Evolutionary conservation across 2,888 invertebrate genomes (phyloP).

Genomic region (Neocrepidodera transversa): DNA sequence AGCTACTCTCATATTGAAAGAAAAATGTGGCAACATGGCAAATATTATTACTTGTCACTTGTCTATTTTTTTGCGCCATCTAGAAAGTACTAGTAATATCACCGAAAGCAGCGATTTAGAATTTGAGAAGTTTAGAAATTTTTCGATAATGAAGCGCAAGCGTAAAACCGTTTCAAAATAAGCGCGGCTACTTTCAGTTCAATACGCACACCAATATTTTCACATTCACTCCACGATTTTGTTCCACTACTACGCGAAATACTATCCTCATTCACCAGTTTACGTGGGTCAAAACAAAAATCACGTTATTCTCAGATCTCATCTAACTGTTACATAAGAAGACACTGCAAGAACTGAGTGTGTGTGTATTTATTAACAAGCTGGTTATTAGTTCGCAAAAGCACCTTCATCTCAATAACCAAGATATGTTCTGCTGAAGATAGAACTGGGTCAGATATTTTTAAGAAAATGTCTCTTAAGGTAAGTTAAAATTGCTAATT

Average conservation of each 20-base stretch:
- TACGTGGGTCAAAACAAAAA: constrained; percentile 24
- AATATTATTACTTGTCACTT: no score
- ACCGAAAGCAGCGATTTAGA: background rate
- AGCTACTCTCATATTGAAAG: no score
- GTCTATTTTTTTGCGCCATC: no score
- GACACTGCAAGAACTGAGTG: constrained; percentile 17
- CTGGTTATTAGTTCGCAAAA: constrained; percentile 4
- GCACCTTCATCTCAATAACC: background rate
- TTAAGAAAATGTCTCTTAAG: constrained; percentile 32
- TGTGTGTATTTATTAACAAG: background rate
- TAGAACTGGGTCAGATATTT: constrained; percentile 24
- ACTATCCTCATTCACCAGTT: constrained; percentile 30
- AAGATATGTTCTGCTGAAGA: constrained; percentile 19
- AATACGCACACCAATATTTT: constrained; percentile 32
- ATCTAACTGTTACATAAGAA: constrained; percentile 33
- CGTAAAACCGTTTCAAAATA: constrained; percentile 35
- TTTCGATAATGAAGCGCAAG: constrained; percentile 35
- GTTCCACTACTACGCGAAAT: constrained; percentile 32
- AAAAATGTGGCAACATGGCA: no score
- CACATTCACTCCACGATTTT: constrained; percentile 29
- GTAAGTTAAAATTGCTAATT: constrained; percentile 11
- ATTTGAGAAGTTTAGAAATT: background rate
- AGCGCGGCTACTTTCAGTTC: constrained; percentile 29
- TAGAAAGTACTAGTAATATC: background rate
- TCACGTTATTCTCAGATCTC: constrained; percentile 23